These are phyloP conservation scores for Nylanderia fulva DNA, from an alignment of 1,140 invertebrate species.

Conservation along the genomic window DNA sequence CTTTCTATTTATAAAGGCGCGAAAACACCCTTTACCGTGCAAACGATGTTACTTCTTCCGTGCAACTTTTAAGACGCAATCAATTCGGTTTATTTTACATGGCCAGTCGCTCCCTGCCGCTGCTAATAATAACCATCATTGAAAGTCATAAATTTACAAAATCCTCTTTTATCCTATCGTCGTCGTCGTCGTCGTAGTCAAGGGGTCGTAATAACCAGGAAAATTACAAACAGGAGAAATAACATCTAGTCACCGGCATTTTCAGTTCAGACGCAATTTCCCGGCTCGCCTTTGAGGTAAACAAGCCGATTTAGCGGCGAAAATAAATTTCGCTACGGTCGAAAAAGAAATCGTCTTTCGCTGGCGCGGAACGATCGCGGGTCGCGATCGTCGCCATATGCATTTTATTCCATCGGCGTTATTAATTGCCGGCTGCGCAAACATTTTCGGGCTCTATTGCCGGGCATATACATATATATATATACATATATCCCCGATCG, in stretches of 20 bases:
- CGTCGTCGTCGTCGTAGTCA: not conserved
- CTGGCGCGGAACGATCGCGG: slow-evolving; percentile 12
- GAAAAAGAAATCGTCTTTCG: slow-evolving; percentile 41
- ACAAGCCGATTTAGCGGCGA: slow-evolving; percentile 55
- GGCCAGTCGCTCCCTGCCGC: not conserved
- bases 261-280: slow-evolving; percentile 33
- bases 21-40: not conserved
- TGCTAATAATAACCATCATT: slow-evolving; percentile 48
- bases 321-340: slow-evolving; percentile 46
- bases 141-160: slow-evolving; percentile 56
- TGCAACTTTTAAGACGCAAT: slow-evolving; percentile 42
- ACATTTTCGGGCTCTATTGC: slow-evolving; percentile 21
- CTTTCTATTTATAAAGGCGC: slow-evolving; percentile 41
- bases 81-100: slow-evolving; percentile 47
- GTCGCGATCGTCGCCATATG: not conserved
- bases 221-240: slow-evolving; percentile 48
- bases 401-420: slow-evolving; percentile 51
- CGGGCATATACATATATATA: not conserved
- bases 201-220: slow-evolving; percentile 31
- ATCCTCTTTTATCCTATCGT: slow-evolving; percentile 16
- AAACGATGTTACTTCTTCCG: slow-evolving; percentile 8
- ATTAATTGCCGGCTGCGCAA: slow-evolving; percentile 58
- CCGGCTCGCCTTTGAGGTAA: slow-evolving; percentile 47
- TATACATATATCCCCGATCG: not conserved
- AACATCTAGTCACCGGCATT: slow-evolving; percentile 41